These are phyloP conservation scores for Tribolium madens DNA, from an alignment of 1,140 invertebrate genomes.

Conservation along the genomic window DNA sequence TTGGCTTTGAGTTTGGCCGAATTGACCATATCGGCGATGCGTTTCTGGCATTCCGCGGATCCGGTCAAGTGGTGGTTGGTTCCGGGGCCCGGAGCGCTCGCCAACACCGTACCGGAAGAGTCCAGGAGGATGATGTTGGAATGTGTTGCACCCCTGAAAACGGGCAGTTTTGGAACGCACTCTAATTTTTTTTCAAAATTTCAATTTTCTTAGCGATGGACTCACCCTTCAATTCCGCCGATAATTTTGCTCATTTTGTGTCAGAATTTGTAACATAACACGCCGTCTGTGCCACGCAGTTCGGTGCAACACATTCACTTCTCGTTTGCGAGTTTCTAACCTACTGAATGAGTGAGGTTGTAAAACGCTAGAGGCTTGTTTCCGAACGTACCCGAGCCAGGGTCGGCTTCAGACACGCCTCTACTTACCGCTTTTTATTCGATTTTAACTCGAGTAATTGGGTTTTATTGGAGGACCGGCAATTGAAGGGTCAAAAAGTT, in stretches of 20 bases:
- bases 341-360: slow-evolving; percentile 25
- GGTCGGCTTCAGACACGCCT: slow-evolving; percentile 11
- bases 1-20: slow-evolving; percentile 76
- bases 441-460: not conserved
- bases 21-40: slow-evolving; percentile 81
- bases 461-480: not conserved
- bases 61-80: slow-evolving; percentile 91
- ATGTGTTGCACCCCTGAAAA: slow-evolving; percentile 82
- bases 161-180: not conserved
- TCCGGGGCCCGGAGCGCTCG: slow-evolving; percentile 74
- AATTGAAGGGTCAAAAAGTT: not conserved
- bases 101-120: slow-evolving; percentile 76
- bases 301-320: slow-evolving; percentile 3
- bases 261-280: not conserved
- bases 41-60: slow-evolving; percentile 79
- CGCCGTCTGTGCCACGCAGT: slow-evolving; percentile 11
- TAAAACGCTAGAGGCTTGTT: slow-evolving; percentile 17
- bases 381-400: slow-evolving; percentile 8
- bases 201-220: not conserved
- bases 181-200: too few relatives aligned
- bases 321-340: not conserved
- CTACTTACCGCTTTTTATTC: not conserved
- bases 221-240: slow-evolving; percentile 24
- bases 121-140: slow-evolving; percentile 83
- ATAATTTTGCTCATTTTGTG: slow-evolving; percentile 9